These are phyloP conservation scores for Vespertilio murinus DNA, from an alignment of 2,797 vertebrate genomes.

Conservation along the genomic window DNA sequence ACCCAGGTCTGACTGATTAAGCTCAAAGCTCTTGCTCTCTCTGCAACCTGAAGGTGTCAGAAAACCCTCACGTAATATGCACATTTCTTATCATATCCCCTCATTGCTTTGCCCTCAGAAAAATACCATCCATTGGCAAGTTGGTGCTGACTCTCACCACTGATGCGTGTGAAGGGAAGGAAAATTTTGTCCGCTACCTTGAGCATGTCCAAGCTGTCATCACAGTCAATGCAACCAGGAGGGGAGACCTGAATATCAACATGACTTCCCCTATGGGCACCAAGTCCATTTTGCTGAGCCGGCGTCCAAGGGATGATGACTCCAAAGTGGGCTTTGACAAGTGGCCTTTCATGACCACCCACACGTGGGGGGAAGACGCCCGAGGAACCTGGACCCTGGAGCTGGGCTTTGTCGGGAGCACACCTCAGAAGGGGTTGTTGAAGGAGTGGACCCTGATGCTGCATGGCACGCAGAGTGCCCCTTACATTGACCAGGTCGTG, in stretches of 20 bases:
- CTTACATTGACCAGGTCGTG: conserved; percentile 99
- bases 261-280: conserved; percentile 99
- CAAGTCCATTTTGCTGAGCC: conserved; percentile 97
- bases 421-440: conserved; percentile 91
- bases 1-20: neutral
- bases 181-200: conserved; percentile 97
- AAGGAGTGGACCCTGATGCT: conserved; percentile 99
- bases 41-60: no score
- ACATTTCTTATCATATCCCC: neutral
- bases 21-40: neutral
- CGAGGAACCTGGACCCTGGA: conserved; percentile 96
- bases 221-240: conserved; percentile 94
- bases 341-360: conserved; percentile 99
- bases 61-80: no score
- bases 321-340: conserved; percentile 99
- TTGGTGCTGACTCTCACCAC: conserved; percentile 91
- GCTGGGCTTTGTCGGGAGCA: conserved; percentile 91
- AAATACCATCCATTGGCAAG: conserved; percentile 92
- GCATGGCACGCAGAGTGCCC: conserved; percentile 98
- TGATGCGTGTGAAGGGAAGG: conserved; percentile 95
- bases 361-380: conserved; percentile 99
- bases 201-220: conserved; percentile 98
- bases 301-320: conserved; percentile 95
- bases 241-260: conserved; percentile 97
- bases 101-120: conserved; percentile 84